These are phyloP conservation scores for Bruchidius siliquastri DNA, from an alignment of 2,888 invertebrate genomes.

Conservation along the genomic window DNA sequence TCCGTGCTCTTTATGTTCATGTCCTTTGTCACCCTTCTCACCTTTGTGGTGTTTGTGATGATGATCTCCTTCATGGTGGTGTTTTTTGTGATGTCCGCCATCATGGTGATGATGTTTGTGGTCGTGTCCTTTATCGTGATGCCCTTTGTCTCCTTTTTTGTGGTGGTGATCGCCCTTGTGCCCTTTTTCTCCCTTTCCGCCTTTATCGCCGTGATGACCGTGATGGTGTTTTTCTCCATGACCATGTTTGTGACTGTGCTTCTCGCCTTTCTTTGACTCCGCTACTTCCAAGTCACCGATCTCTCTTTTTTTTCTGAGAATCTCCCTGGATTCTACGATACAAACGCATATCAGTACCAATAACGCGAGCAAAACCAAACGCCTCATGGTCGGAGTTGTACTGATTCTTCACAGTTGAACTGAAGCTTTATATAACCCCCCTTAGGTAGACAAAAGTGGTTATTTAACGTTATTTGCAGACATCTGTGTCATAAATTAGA, in stretches of 20 bases:
- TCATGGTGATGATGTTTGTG: conserved; percentile 59
- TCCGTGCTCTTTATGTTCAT: conserved; percentile 60
- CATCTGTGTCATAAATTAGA: neutral
- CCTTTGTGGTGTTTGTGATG: conserved; percentile 52
- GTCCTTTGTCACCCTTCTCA: neutral
- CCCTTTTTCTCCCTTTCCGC: conserved; percentile 60
- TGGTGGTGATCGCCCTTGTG: conserved; percentile 61
- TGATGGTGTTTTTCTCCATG: conserved; percentile 42
- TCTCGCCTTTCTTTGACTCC: conserved; percentile 49
- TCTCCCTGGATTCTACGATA: conserved; percentile 49
- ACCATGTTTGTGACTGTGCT: conserved; percentile 53
- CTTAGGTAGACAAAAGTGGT: neutral
- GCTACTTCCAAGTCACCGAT: conserved; percentile 52
- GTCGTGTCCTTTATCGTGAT: conserved; percentile 63
- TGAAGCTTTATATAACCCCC: neutral
- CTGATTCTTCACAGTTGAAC: neutral
- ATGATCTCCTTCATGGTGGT: conserved; percentile 60
- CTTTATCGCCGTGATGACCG: conserved; percentile 52
- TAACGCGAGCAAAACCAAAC: neutral
- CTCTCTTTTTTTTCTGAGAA: conserved; percentile 37
- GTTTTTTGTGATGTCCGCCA: conserved; percentile 56
- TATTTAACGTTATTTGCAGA: neutral
- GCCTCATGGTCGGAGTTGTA: neutral
- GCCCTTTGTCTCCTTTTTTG: conserved; percentile 59
- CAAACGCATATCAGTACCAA: neutral